A percentile compares a stretch with the other conserved stretches of the same genome.
phyloP scores from a whole-genome alignment of 2,113 vertebrate genomes.

The Prionailurus viverrinus region DNA sequence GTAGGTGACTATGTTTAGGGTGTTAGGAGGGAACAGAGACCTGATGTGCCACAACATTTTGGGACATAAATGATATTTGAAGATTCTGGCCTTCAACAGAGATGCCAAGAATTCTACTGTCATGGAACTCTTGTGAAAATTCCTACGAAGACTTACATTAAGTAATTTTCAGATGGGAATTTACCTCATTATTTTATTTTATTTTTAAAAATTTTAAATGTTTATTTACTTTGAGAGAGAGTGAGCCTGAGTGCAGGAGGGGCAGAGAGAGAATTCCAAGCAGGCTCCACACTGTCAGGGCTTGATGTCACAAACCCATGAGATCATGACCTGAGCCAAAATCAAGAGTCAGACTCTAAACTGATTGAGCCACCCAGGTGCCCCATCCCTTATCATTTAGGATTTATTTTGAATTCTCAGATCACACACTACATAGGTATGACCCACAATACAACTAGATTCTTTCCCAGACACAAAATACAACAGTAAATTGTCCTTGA shows the following conservation, averaged over 20 bases:
- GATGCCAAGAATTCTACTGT: neutral
- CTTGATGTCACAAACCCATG: too few relatives aligned
- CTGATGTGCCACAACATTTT: neutral
- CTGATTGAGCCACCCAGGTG: too few relatives aligned
- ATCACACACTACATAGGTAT: neutral
- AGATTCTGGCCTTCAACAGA: neutral
- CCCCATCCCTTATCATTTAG: neutral
- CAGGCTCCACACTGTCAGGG: too few relatives aligned
- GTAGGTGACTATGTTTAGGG: neutral
- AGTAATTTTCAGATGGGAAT: neutral
- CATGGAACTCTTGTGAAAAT: neutral
- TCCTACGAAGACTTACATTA: neutral
- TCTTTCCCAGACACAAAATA: neutral
- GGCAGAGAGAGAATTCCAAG: too few relatives aligned
- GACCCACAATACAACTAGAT: neutral
- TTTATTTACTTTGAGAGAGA: too few relatives aligned
- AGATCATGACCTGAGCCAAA: too few relatives aligned
- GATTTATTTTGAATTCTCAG: conserved; percentile 24
- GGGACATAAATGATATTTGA: neutral
- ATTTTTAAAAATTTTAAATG: neutral
- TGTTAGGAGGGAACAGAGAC: neutral
- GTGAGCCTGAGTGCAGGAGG: too few relatives aligned
- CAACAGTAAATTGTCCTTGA: neutral
- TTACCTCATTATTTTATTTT: neutral
- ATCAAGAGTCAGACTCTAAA: too few relatives aligned